A percentile compares a stretch with the other conserved stretches of the same genome.
These are phyloP conservation scores for Drosophila conformis DNA, from an alignment of 2,888 invertebrate species.

Conservation along the genomic window DNA sequence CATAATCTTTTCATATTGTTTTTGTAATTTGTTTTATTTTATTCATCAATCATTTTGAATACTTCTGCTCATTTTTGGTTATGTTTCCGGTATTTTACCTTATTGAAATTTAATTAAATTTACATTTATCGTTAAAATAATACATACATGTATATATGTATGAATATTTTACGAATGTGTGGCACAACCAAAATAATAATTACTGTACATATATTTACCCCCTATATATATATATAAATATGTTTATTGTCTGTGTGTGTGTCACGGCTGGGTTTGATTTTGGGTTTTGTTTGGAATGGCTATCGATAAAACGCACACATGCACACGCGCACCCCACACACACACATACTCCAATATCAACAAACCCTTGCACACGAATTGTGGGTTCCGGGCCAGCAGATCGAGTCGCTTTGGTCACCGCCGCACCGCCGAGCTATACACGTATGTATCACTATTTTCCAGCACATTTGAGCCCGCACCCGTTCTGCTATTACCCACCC, in stretches of 20 bases:
- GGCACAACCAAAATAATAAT: slow-evolving; percentile 53
- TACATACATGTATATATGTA: slow-evolving; percentile 4
- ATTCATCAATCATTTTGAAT: slow-evolving; percentile 69
- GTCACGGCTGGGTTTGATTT: slow-evolving; percentile 65
- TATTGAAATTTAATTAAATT: slow-evolving; percentile 71
- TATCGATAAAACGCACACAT: slow-evolving; percentile 44
- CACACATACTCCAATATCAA: slow-evolving; percentile 26
- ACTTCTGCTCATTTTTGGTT: slow-evolving; percentile 54
- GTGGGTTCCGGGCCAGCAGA: slow-evolving; percentile 84
- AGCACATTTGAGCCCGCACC: slow-evolving; percentile 86
- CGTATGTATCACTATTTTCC: slow-evolving; percentile 88
- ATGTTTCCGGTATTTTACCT: slow-evolving; percentile 70
- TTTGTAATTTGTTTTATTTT: slow-evolving; percentile 56
- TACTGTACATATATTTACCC: slow-evolving; percentile 63
- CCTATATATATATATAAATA: slow-evolving; percentile 32
- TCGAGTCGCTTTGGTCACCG: slow-evolving; percentile 88
- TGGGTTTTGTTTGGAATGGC: slow-evolving; percentile 60
- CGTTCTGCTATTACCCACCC: slow-evolving; percentile 85
- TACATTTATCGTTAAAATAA: slow-evolving; percentile 56
- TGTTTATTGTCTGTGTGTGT: slow-evolving; percentile 47
- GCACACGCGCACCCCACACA: slow-evolving; percentile 20
- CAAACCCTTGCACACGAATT: slow-evolving; percentile 37
- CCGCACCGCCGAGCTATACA: slow-evolving; percentile 88
- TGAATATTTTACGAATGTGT: slow-evolving; percentile 37
- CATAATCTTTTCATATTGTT: slow-evolving; percentile 60